phyloP scores from a whole-genome alignment of 2,888 invertebrate genomes.

The Nephrotoma appendiculata region DNA sequence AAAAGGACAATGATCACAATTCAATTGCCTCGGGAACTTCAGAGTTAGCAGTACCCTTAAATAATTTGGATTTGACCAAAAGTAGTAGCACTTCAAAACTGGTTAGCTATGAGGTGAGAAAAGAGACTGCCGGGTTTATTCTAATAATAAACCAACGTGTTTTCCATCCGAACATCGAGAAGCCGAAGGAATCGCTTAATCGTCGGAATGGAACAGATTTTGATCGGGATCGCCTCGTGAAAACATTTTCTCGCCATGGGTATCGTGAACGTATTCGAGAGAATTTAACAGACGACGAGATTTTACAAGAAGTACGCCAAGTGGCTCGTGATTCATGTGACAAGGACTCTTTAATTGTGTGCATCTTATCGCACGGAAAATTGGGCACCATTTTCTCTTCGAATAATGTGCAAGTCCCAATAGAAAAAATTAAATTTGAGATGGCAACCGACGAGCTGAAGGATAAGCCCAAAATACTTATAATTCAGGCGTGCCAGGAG shows the following conservation, averaged over 20 bases:
- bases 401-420: slow-evolving; percentile 26
- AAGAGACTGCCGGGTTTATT: not conserved
- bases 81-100: not conserved
- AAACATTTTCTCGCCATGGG: slow-evolving; percentile 4
- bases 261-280: not conserved
- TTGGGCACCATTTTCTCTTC: slow-evolving; percentile 28
- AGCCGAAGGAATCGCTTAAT: not conserved
- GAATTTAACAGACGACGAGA: slow-evolving; percentile 8
- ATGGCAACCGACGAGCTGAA: slow-evolving; percentile 26
- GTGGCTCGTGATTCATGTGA: not conserved
- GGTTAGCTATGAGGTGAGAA: not conserved
- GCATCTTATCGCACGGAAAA: slow-evolving; percentile 12
- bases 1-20: not conserved
- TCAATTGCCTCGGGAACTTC: not conserved
- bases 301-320: slow-evolving; percentile 6
- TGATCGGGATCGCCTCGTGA: not conserved
- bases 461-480: slow-evolving; percentile 33
- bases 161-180: slow-evolving; percentile 1
- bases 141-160: slow-evolving; percentile 10
- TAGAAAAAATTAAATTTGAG: slow-evolving; percentile 26
- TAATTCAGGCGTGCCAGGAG: slow-evolving; percentile 38
- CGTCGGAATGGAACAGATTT: slow-evolving; percentile 8
- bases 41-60: not conserved
- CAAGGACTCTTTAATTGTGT: slow-evolving; percentile 12
- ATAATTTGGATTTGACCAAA: not conserved